A percentile compares a stretch with the other conserved stretches of the same genome.
These are phyloP conservation scores for Xanthia togata DNA, from an alignment of 2,888 invertebrate genomes.

Conservation along the genomic window DNA sequence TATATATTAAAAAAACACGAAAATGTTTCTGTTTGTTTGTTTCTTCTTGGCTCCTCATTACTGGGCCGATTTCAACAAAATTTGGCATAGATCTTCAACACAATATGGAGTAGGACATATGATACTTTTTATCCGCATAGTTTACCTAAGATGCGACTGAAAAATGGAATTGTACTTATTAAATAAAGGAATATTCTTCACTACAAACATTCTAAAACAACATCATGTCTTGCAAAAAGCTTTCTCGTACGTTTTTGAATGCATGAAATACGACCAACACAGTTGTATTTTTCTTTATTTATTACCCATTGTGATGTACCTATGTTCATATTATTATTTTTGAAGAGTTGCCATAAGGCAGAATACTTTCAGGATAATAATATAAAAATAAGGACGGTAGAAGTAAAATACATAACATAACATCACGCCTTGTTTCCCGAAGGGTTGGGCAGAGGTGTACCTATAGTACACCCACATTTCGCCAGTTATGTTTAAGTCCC, in stretches of 20 bases:
- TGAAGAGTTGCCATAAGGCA: too few species aligned
- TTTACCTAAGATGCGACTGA: background rate
- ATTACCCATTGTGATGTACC: background rate
- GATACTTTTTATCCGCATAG: background rate
- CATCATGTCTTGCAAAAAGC: background rate
- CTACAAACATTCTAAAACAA: background rate
- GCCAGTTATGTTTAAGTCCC: too few species aligned
- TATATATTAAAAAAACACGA: conserved; percentile 1
- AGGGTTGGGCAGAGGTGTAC: too few species aligned
- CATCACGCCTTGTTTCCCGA: too few species aligned
- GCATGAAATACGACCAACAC: background rate
- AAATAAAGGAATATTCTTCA: background rate
- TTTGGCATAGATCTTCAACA: background rate
- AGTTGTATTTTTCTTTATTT: background rate
- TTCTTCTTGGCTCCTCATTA: background rate
- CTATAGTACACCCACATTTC: too few species aligned
- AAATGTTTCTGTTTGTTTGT: background rate
- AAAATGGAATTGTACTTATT: background rate
- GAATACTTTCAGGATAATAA: background rate
- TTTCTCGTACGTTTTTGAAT: background rate
- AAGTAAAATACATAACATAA: too few species aligned
- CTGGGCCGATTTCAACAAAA: background rate
- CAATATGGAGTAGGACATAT: too few species aligned
- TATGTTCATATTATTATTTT: background rate
- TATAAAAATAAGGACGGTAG: too few species aligned